A percentile compares a stretch with the other conserved stretches of the same genome.
These are phyloP conservation scores for Coptodon bakossiorum DNA, from an alignment of 2,113 vertebrate species.

Conservation along the genomic window DNA sequence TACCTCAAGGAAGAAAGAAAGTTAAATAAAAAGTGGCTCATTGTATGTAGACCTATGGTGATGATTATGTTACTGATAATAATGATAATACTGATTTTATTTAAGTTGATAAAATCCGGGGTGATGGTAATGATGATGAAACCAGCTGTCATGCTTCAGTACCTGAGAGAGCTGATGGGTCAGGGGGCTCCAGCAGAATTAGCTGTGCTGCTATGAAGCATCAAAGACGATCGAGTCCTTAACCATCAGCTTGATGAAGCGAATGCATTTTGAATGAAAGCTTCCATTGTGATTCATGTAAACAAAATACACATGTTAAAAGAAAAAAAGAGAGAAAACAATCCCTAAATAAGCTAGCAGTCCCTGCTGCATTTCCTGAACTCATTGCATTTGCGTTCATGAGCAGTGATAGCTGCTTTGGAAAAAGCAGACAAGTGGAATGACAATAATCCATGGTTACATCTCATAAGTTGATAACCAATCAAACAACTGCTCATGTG, in stretches of 20 bases:
- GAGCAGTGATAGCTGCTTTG: background rate
- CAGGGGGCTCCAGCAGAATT: background rate
- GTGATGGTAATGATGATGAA: background rate
- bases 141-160: background rate
- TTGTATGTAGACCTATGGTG: background rate
- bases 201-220: background rate
- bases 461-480: background rate
- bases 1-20: background rate
- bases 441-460: background rate
- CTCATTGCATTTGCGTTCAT: background rate
- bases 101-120: background rate
- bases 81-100: background rate
- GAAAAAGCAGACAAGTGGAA: background rate
- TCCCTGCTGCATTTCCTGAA: background rate
- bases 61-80: background rate
- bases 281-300: background rate
- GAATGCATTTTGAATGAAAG: background rate
- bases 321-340: background rate
- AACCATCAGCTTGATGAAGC: background rate
- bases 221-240: background rate
- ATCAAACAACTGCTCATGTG: background rate
- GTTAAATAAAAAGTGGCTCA: background rate
- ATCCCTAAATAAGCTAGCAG: background rate
- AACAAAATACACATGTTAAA: background rate
- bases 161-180: background rate